phyloP scores from a whole-genome alignment of 2,113 vertebrate genomes.

The Bolborhynchus lineola region DNA sequence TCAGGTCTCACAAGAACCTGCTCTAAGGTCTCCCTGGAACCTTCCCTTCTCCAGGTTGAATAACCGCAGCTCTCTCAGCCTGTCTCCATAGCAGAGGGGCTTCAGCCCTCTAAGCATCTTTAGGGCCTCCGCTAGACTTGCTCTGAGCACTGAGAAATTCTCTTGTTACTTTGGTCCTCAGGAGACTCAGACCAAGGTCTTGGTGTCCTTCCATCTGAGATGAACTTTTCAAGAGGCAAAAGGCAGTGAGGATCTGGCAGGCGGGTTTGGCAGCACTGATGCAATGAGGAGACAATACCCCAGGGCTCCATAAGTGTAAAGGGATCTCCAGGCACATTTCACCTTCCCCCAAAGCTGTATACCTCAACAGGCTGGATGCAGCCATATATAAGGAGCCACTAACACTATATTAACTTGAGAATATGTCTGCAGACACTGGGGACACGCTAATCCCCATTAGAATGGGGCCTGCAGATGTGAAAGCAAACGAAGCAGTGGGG shows the following conservation, averaged over 20 bases:
- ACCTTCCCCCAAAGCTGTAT: not conserved
- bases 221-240: not conserved
- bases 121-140: fast-evolving
- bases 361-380: not conserved
- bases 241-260: not conserved
- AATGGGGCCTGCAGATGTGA: not conserved
- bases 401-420: not conserved
- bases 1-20: not conserved
- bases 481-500: not conserved
- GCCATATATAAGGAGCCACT: not conserved
- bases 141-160: not conserved
- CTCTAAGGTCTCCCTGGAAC: not conserved
- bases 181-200: not conserved
- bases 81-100: not conserved
- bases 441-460: not conserved
- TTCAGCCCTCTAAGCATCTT: not conserved
- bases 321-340: not conserved
- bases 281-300: not conserved
- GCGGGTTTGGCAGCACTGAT: not conserved
- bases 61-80: not conserved
- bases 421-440: not conserved
- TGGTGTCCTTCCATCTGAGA: not conserved
- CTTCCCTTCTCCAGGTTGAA: not conserved
- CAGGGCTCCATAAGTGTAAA: not conserved
- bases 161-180: not conserved